Base-by-base conservation (phyloP, 2,888 invertebrate species). In the Nomada fucata region DNA sequence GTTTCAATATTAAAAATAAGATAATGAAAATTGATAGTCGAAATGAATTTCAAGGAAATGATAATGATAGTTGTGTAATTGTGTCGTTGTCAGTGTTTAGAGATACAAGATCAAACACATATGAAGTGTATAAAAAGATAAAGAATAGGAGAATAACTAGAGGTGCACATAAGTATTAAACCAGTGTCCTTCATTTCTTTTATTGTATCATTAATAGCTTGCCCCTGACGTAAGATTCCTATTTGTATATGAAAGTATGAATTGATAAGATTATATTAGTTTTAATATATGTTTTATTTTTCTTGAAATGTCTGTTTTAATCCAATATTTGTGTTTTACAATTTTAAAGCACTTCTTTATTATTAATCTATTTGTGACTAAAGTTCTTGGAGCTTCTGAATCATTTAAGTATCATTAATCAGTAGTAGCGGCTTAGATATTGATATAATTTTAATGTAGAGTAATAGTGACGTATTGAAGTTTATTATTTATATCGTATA, bases 261-360 rank as follows among this genome's bases (percentile, higher is more conserved):
- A n/a, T 18, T 61, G 7, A 75, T 13, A 61, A 53, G 18, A 42
- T 77, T 67, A 77, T 74, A 7, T 47, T n/a, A 10, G 53, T 29
- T 29, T 52, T 47, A 23, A 53, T 3, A 0, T 60, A n/a, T 13
- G 4, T n/a, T 15, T 15, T 60, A 55, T 47, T 64, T 44, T 44
- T n/a, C 18, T 44, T 15, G 23, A 10, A 44, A 44, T 44, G 7
- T 44, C 10, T 44, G 11, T 44, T 44, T 44, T 1, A 26, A 44
- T 44, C 11, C 44, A 44, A 7, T 10, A 44, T 44, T 3, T 10
- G 11, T 44, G 44, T 44, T 44, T 13, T 13, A 47, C 3, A 9
- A 7, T 36, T 36, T 36, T 36, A 67, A 42, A 26, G 18, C 26
- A 9, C 4, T 50, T 50, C 50, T 42, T 15, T 18, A 29, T 5